Base-by-base conservation (phyloP, 2,888 invertebrate species). In the Mayetiola destructor region DNA sequence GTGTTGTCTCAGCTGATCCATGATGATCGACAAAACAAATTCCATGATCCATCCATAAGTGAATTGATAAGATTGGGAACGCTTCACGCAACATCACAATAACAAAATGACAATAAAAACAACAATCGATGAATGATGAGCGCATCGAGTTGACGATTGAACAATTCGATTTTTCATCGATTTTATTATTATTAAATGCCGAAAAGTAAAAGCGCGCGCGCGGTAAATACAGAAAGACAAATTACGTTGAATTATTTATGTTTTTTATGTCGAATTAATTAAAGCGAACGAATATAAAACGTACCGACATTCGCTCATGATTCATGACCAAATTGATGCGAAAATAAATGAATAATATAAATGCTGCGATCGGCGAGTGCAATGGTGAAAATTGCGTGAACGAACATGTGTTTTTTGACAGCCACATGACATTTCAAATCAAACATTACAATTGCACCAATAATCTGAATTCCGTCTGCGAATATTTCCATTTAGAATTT, bases 261-360 rank as follows among this genome's bases (percentile, higher is more conserved):
- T 48, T 48, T 27, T 48, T 48, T 48, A 48, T 48, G 48, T 48
- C 42, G 48, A 23, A 48, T 48, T 48, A 48, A 48, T 48, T 48
- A 48, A 48, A 48, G 23, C 27, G 20, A 48, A 48, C 16, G 16
- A 23, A 27, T n/a, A 39, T 40, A 20, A 23, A 40, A 27, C 48
- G 48, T n/a, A 48, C 23, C 2, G 48, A 48, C 27, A 48, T 23
- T 8, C 48, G 23, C n/a, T 48, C 27, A 48, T 48, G 27, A 27
- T 27, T n/a, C 9, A 16, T 16, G 14, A 16, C 48, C 23, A 27
- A 5, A 42, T 48, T 2, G 2, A 8, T 27, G 27, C n/a, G 10
- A 23, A n/a, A 48, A n/a, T n/a, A n/a, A n/a, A n/a, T n/a, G n/a
- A n/a, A n/a, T n/a, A n/a, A n/a, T n/a, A n/a, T n/a, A n/a, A n/a